A percentile compares a stretch with the other conserved stretches of the same genome.
Conservation (phyloP, 2,888 invertebrate genomes). For the Drosophila melanosoma region DNA sequence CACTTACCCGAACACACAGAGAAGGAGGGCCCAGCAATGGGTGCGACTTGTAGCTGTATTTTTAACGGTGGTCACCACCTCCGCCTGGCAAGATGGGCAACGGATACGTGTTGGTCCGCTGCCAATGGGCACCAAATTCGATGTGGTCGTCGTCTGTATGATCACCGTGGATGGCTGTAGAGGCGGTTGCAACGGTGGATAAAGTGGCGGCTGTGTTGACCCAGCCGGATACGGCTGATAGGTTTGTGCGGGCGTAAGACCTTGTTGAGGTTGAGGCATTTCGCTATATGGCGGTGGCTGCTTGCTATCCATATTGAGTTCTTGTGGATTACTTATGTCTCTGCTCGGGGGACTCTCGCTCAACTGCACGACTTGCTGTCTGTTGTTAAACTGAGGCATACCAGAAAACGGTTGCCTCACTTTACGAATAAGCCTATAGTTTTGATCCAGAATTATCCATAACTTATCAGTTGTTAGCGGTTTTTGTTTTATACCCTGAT, state of each 20-base stretch:
- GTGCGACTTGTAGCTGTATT: conserved; percentile 80
- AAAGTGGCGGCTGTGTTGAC: conserved; percentile 69
- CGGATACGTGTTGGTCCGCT: conserved; percentile 76
- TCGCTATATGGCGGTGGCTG: conserved; percentile 81
- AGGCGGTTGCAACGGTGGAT: conserved; percentile 60
- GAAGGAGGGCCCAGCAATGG: conserved; percentile 80
- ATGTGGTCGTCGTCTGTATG: conserved; percentile 78
- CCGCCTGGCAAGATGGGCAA: conserved; percentile 86
- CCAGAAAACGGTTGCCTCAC: background rate
- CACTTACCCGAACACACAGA: conserved; percentile 82
- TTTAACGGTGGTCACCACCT: conserved; percentile 85
- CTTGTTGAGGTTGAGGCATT: conserved; percentile 51
- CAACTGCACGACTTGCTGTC: conserved; percentile 49
- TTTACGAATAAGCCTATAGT: background rate
- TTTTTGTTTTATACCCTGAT: background rate
- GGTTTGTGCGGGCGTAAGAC: conserved; percentile 81
- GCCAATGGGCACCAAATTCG: conserved; percentile 66
- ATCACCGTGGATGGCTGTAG: conserved; percentile 72
- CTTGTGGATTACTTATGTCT: background rate
- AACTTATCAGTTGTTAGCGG: conserved; percentile 34
- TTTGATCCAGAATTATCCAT: conserved; percentile 9
- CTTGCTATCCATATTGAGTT: conserved; percentile 60
- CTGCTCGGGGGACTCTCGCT: background rate
- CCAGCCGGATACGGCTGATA: conserved; percentile 77
- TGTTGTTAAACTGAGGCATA: conserved; percentile 40